Conservation (phyloP, 2,888 invertebrate genomes). For the Lysandra bellargus region DNA sequence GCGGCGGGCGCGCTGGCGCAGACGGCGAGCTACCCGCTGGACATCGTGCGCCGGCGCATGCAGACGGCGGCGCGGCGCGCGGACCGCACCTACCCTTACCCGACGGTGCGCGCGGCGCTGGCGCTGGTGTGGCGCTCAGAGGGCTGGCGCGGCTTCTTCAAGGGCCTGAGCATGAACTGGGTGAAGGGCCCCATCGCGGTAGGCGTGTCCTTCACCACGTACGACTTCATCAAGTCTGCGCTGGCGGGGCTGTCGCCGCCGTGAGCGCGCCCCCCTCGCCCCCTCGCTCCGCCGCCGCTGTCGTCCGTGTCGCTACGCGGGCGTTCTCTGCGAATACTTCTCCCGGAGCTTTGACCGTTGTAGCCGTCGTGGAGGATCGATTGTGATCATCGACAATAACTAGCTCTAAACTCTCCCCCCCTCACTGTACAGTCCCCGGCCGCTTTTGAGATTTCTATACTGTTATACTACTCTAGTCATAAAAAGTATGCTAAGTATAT, state of each 20-base stretch:
- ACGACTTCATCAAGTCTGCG: slow-evolving; percentile 87
- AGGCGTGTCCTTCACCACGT: slow-evolving; percentile 97
- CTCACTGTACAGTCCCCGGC: not conserved
- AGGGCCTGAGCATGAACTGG: slow-evolving; percentile 99
- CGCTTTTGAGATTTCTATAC: not conserved
- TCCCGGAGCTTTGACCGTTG: not conserved
- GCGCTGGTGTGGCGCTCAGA: slow-evolving; percentile 83
- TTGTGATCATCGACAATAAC: slow-evolving; percentile 3
- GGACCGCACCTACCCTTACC: slow-evolving; percentile 77
- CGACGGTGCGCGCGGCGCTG: slow-evolving; percentile 84
- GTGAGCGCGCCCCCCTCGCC: not conserved
- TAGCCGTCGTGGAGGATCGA: not conserved
- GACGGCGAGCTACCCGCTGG: slow-evolving; percentile 97
- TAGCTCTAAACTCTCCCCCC: not conserved
- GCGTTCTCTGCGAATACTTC: not conserved
- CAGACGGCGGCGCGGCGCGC: slow-evolving; percentile 81
- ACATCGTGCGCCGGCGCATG: slow-evolving; percentile 87
- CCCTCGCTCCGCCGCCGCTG: too few relatives aligned
- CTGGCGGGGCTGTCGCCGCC: slow-evolving; percentile 66
- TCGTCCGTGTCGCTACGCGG: not conserved
- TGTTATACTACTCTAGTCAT: not conserved
- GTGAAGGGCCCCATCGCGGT: slow-evolving; percentile 94
- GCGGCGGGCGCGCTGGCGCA: slow-evolving; percentile 96
- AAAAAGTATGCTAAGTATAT: not conserved
- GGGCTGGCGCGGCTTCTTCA: slow-evolving; percentile 95